Evolutionary conservation across 2,888 invertebrate species (phyloP).

Genomic region (Drosophila leonis): DNA sequence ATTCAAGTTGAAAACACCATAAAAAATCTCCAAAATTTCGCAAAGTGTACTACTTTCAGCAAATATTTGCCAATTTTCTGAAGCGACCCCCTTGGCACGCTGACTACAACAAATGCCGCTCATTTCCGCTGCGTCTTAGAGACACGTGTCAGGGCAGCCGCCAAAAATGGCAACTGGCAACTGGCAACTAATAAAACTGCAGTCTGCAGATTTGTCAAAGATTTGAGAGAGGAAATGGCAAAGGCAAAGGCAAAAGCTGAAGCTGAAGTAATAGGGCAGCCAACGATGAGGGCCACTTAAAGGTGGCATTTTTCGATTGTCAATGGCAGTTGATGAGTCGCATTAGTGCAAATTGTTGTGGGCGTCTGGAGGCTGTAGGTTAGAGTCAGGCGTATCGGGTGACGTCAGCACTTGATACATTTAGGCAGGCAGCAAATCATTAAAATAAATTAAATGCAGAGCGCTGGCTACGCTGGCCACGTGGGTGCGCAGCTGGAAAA

Average conservation of each 20-base stretch:
- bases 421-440: constrained; percentile 50
- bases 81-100: constrained; percentile 26
- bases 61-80: constrained; percentile 61
- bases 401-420: constrained; percentile 61
- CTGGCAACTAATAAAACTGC: constrained; percentile 76
- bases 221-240: constrained; percentile 46
- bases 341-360: constrained; percentile 76
- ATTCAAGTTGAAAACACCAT: too few relatives aligned
- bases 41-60: constrained; percentile 40
- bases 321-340: constrained; percentile 68
- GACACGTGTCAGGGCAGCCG: constrained; percentile 63
- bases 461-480: constrained; percentile 8
- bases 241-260: constrained; percentile 13
- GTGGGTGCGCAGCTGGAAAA: constrained; percentile 30
- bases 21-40: constrained; percentile 33
- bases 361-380: constrained; percentile 54
- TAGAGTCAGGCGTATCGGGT: constrained; percentile 30
- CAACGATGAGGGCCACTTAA: constrained; percentile 61
- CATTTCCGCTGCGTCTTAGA: constrained; percentile 72
- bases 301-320: constrained; percentile 55
- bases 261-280: constrained; percentile 13
- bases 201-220: constrained; percentile 71
- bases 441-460: constrained; percentile 65
- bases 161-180: constrained; percentile 35
- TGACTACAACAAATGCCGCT: constrained; percentile 59